Conservation (phyloP, 2,113 vertebrate genomes). For the Hydrolagus affinis region DNA sequence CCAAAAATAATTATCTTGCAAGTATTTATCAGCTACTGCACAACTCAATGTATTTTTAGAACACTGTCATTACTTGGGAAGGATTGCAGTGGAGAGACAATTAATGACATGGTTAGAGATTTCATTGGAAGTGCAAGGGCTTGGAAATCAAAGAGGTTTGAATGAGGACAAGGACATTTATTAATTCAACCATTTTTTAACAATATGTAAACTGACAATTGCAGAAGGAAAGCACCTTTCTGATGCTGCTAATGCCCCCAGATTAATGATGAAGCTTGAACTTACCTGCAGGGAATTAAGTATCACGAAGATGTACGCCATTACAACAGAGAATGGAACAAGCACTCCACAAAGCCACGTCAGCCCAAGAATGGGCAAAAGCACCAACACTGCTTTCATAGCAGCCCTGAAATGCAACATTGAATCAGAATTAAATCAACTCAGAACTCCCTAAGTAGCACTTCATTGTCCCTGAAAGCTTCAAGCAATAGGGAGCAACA, state of each 20-base stretch:
- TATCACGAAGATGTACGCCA: constrained; percentile 63
- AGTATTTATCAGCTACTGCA: constrained; percentile 1
- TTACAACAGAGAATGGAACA: constrained; percentile 59
- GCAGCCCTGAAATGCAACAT: constrained; percentile 49
- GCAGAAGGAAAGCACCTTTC: neutral
- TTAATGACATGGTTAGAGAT: neutral
- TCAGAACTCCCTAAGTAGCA: neutral
- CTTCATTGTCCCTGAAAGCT: too few relatives aligned
- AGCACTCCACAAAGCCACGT: constrained; percentile 64
- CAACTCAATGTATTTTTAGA: neutral
- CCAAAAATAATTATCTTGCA: neutral
- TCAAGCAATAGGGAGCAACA: neutral
- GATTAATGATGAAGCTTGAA: neutral
- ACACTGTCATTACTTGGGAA: neutral
- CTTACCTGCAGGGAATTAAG: constrained; percentile 65
- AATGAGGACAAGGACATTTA: neutral
- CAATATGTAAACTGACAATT: neutral
- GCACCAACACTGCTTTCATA: constrained; percentile 62
- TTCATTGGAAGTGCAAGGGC: neutral
- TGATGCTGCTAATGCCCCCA: neutral
- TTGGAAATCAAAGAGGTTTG: neutral
- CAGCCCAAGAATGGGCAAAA: constrained; percentile 65
- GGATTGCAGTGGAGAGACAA: neutral
- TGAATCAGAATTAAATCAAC: neutral
- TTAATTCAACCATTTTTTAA: neutral